phyloP scores from a whole-genome alignment of 2,888 invertebrate genomes.

The Patella depressa region DNA sequence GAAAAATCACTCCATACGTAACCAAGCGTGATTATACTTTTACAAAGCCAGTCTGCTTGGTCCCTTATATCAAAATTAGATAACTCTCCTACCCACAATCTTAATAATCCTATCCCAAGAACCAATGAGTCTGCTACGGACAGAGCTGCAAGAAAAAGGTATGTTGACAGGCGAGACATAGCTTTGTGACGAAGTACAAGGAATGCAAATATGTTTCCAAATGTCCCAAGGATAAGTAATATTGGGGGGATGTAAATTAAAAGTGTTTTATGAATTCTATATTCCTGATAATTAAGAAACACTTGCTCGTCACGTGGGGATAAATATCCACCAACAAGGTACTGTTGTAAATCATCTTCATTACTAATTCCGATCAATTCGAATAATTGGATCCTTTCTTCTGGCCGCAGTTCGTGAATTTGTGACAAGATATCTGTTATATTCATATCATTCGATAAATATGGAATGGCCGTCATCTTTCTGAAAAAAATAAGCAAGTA shows the following conservation, averaged over 20 bases:
- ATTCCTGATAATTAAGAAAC: slow-evolving; percentile 42
- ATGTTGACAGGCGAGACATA: slow-evolving; percentile 62
- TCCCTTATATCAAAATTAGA: slow-evolving; percentile 52
- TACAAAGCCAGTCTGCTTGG: slow-evolving; percentile 59
- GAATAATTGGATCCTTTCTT: slow-evolving; percentile 19
- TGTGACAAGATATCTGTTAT: slow-evolving; percentile 18
- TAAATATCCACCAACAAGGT: slow-evolving; percentile 15
- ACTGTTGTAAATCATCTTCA: slow-evolving; percentile 15
- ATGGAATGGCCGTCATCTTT: too few relatives aligned
- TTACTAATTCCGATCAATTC: slow-evolving; percentile 19
- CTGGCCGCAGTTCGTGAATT: slow-evolving; percentile 21
- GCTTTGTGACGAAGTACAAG: slow-evolving; percentile 60
- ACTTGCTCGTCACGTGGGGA: slow-evolving; percentile 29
- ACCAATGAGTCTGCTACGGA: slow-evolving; percentile 65
- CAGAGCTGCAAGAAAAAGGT: slow-evolving; percentile 63
- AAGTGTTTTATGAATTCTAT: slow-evolving; percentile 54
- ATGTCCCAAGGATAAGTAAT: slow-evolving; percentile 63
- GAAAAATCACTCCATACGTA: slow-evolving; percentile 64
- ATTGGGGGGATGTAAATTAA: slow-evolving; percentile 61
- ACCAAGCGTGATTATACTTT: slow-evolving; percentile 53
- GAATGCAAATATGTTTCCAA: slow-evolving; percentile 67
- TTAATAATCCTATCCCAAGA: slow-evolving; percentile 61
- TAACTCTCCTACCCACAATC: slow-evolving; percentile 65
- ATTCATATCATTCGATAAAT: slow-evolving; percentile 12
- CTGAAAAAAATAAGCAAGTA: too few relatives aligned